Evolutionary conservation across 2,888 invertebrate species (phyloP).

Genomic region (Allacma fusca): DNA sequence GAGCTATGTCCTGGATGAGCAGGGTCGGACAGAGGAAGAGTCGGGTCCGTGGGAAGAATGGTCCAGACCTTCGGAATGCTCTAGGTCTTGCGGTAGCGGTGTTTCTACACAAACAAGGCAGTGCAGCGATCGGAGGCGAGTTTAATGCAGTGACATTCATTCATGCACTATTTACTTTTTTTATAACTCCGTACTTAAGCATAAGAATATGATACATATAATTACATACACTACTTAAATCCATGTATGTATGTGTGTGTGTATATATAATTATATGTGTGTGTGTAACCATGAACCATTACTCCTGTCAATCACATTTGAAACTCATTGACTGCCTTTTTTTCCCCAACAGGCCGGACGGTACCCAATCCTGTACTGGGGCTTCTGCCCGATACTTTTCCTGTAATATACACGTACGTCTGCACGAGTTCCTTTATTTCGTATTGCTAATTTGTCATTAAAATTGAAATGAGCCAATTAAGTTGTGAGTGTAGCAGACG

Average conservation of each 20-base stretch:
- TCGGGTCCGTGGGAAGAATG: constrained; percentile 83
- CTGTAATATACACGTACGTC: constrained; percentile 87
- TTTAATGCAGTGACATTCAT: background rate
- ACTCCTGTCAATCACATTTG: background rate
- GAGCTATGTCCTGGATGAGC: constrained; percentile 30
- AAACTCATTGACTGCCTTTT: too few species aligned
- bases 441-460: too few species aligned
- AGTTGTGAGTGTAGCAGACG: too few species aligned
- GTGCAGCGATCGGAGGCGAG: constrained; percentile 67
- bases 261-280: too few species aligned
- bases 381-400: constrained; percentile 85
- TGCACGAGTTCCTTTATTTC: too few species aligned
- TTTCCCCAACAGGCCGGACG: constrained; percentile 70
- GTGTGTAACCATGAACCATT: too few species aligned
- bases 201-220: too few species aligned
- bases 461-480: too few species aligned
- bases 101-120: constrained; percentile 84
- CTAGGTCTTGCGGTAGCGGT: constrained; percentile 91
- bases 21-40: constrained; percentile 62
- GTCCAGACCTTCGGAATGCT: constrained; percentile 84
- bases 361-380: constrained; percentile 75
- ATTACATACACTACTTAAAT: too few species aligned
- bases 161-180: constrained; percentile 38
- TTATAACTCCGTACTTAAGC: too few species aligned
- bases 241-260: too few species aligned